phyloP scores from a whole-genome alignment of 2,888 invertebrate genomes.

The Dynastes maya region DNA sequence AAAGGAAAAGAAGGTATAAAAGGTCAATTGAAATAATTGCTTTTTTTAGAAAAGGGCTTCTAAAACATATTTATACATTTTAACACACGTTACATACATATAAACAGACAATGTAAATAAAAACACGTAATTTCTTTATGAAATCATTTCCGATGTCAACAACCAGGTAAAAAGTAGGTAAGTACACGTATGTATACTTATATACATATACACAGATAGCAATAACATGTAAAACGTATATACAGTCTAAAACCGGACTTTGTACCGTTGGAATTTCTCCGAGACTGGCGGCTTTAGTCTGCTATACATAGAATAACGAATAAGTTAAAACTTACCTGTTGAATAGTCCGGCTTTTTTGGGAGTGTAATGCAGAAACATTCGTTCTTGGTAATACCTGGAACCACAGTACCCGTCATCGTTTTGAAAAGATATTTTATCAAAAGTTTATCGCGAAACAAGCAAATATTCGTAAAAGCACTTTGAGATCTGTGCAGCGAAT shows the following conservation, averaged over 20 bases:
- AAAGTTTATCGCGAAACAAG: no score
- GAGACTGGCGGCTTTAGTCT: no score
- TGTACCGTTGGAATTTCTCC: constrained; percentile 10
- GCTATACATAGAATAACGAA: background rate
- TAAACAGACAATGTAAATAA: background rate
- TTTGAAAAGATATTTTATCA: no score
- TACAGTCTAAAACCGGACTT: background rate
- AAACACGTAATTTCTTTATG: no score
- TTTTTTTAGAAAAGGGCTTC: no score
- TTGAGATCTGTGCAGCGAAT: background rate
- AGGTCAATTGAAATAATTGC: no score
- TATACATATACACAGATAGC: constrained; percentile 8
- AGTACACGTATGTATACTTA: no score
- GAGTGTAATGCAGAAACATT: constrained; percentile 59
- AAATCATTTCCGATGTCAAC: constrained; percentile 21
- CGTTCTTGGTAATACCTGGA: constrained; percentile 62
- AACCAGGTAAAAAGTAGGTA: constrained; percentile 24
- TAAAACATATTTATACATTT: no score
- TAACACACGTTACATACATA: background rate
- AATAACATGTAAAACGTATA: background rate
- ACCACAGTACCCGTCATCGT: constrained; percentile 61
- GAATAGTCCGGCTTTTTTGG: constrained; percentile 54
- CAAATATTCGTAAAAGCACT: background rate
- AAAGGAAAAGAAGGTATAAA: no score
- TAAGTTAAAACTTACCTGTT: constrained; percentile 56